A percentile compares a stretch with the other conserved stretches of the same genome.
These are phyloP conservation scores for Reinhardtius hippoglossoides DNA, from an alignment of 2,113 vertebrate genomes.

Conservation along the genomic window DNA sequence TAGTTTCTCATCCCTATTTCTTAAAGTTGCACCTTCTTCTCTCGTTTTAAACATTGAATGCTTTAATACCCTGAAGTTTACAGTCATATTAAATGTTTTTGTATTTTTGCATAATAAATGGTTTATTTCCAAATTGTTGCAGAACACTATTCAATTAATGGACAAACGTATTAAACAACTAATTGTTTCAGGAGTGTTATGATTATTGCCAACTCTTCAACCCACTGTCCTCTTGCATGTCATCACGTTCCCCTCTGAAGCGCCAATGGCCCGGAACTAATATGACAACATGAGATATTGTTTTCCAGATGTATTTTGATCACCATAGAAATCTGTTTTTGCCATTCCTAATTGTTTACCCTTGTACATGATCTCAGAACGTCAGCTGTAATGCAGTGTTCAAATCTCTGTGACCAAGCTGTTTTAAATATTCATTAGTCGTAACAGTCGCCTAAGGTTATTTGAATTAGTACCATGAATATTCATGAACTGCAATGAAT, in stretches of 20 bases:
- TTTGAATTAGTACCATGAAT: slow-evolving; percentile 82
- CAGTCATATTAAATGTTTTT: not conserved
- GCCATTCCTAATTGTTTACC: slow-evolving; percentile 77
- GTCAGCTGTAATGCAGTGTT: slow-evolving; percentile 71
- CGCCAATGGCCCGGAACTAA: slow-evolving; percentile 54
- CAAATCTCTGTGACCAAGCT: slow-evolving; percentile 78
- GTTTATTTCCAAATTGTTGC: not conserved
- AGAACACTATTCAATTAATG: slow-evolving; percentile 7
- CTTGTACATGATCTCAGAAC: slow-evolving; percentile 67
- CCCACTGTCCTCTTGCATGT: slow-evolving; percentile 27
- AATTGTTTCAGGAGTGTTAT: slow-evolving; percentile 21
- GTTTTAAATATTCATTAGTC: slow-evolving; percentile 82
- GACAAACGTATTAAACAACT: slow-evolving; percentile 29
- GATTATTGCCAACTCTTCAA: slow-evolving; percentile 30
- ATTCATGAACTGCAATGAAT: slow-evolving; percentile 79
- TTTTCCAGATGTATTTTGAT: slow-evolving; percentile 68
- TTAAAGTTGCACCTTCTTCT: not conserved
- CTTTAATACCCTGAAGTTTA: not conserved
- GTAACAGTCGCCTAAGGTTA: slow-evolving; percentile 82
- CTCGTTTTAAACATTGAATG: not conserved
- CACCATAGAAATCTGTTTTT: slow-evolving; percentile 66
- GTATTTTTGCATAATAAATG: not conserved
- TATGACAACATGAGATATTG: slow-evolving; percentile 59
- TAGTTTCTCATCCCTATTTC: not conserved
- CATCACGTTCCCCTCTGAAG: slow-evolving; percentile 17